Conservation (phyloP, 2,888 invertebrate genomes). For the Bhutanitis thaidina region DNA sequence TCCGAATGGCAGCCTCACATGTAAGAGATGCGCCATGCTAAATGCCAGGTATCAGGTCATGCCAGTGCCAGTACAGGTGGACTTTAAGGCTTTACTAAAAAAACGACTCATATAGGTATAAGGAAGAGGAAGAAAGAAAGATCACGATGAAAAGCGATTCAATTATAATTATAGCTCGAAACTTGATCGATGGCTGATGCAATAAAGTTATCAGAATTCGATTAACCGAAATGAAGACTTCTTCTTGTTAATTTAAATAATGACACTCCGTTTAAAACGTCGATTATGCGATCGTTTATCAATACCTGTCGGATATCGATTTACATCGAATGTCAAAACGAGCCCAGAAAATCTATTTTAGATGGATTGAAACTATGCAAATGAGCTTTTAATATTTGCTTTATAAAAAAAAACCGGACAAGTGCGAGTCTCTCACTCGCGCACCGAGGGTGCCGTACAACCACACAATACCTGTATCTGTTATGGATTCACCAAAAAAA, state of each 20-base stretch:
- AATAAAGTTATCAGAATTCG: slow-evolving; percentile 15
- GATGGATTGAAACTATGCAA: neutral
- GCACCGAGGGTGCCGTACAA: too few relatives aligned
- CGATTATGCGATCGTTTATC: slow-evolving; percentile 3
- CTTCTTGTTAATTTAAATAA: slow-evolving; percentile 7
- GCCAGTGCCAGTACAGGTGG: too few relatives aligned
- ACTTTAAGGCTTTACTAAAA: too few relatives aligned
- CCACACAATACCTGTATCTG: too few relatives aligned
- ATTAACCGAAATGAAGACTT: slow-evolving; percentile 11
- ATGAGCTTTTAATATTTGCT: neutral
- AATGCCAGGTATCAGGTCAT: too few relatives aligned
- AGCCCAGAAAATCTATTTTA: neutral
- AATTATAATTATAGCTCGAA: slow-evolving; percentile 7
- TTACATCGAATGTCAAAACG: slow-evolving; percentile 3
- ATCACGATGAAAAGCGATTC: neutral
- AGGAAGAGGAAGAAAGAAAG: neutral
- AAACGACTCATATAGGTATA: too few relatives aligned
- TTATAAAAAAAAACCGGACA: neutral
- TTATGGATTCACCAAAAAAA: too few relatives aligned
- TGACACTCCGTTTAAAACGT: slow-evolving; percentile 20
- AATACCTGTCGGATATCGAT: neutral
- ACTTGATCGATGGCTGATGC: slow-evolving; percentile 9
- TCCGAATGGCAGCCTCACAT: too few relatives aligned
- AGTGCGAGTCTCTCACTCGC: too few relatives aligned
- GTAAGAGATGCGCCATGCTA: too few relatives aligned